Percentiles rank a stretch among this genome's conserved stretches.
Conservation (phyloP, 1,140 invertebrate species). For the Helicoverpa zea region DNA sequence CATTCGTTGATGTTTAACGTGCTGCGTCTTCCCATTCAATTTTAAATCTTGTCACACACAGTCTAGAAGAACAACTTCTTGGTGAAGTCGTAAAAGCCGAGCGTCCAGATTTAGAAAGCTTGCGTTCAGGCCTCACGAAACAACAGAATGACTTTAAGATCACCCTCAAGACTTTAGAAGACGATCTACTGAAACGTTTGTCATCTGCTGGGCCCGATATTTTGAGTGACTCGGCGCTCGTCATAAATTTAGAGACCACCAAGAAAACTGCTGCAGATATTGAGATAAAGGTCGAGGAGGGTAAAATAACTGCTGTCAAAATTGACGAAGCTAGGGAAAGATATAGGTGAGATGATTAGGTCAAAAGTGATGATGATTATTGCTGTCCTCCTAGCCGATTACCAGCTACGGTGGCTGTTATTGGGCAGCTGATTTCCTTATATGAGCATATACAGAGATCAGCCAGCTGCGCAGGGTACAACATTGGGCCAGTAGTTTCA, state of each 20-base stretch:
- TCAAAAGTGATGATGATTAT: neutral
- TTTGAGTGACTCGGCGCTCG: constrained; percentile 95
- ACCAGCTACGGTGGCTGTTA: no score
- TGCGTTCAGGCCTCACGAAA: constrained; percentile 92
- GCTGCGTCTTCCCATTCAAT: neutral
- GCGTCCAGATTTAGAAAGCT: constrained; percentile 95
- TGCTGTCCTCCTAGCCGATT: neutral
- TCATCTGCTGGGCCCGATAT: constrained; percentile 97
- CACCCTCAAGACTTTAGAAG: constrained; percentile 95
- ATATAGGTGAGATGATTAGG: constrained; percentile 90
- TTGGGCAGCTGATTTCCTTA: no score
- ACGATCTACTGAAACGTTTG: constrained; percentile 94
- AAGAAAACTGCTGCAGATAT: constrained; percentile 97
- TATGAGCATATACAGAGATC: no score
- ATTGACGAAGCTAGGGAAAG: constrained; percentile 97
- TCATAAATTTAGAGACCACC: constrained; percentile 97
- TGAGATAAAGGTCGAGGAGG: constrained; percentile 94
- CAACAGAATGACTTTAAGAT: constrained; percentile 99
- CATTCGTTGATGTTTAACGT: no score
- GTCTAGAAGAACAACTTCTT: constrained; percentile 96
- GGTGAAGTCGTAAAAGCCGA: constrained; percentile 98
- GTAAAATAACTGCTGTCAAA: constrained; percentile 94
- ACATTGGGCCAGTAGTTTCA: no score
- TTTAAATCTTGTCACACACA: constrained; percentile 46
- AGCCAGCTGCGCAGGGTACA: no score